Conservation (phyloP, 2,888 invertebrate genomes). For the Didymodactylos carnosus region DNA sequence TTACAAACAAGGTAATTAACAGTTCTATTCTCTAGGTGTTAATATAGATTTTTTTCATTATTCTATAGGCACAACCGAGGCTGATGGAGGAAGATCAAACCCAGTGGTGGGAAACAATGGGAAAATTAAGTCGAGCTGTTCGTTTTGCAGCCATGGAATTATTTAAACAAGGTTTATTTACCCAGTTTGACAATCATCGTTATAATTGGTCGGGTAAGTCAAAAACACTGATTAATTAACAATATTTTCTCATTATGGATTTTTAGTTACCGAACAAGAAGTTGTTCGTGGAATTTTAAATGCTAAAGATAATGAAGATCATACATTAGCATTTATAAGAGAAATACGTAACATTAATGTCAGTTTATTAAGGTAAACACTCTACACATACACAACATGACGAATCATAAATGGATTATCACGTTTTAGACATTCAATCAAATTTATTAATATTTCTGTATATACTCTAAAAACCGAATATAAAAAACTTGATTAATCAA, state of each 20-base stretch:
- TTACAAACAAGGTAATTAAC: slow-evolving; percentile 97
- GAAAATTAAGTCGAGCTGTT: slow-evolving; percentile 78
- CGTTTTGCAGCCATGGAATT: slow-evolving; percentile 73
- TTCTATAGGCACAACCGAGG: slow-evolving; percentile 59
- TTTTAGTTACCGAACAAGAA: slow-evolving; percentile 77
- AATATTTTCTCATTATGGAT: neutral
- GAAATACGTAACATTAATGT: slow-evolving; percentile 92
- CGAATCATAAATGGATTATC: slow-evolving; percentile 14
- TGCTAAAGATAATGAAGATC: slow-evolving; percentile 79
- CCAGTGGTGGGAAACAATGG: slow-evolving; percentile 89
- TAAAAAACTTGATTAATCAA: slow-evolving; percentile 25
- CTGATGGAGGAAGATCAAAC: slow-evolving; percentile 87
- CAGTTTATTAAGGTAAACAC: slow-evolving; percentile 72
- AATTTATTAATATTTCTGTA: slow-evolving; percentile 75
- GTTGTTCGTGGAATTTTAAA: slow-evolving; percentile 81
- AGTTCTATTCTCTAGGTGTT: slow-evolving; percentile 40
- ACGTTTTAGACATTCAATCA: slow-evolving; percentile 42
- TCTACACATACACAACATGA: slow-evolving; percentile 45
- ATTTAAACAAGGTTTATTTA: slow-evolving; percentile 41
- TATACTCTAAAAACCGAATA: slow-evolving; percentile 36
- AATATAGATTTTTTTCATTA: slow-evolving; percentile 15
- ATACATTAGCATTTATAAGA: slow-evolving; percentile 69
- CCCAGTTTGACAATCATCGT: slow-evolving; percentile 5
- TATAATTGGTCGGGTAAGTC: slow-evolving; percentile 13
- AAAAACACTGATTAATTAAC: neutral